phyloP scores from a whole-genome alignment of 1,140 invertebrate genomes.

The Caenorhabditis tropicalis region DNA sequence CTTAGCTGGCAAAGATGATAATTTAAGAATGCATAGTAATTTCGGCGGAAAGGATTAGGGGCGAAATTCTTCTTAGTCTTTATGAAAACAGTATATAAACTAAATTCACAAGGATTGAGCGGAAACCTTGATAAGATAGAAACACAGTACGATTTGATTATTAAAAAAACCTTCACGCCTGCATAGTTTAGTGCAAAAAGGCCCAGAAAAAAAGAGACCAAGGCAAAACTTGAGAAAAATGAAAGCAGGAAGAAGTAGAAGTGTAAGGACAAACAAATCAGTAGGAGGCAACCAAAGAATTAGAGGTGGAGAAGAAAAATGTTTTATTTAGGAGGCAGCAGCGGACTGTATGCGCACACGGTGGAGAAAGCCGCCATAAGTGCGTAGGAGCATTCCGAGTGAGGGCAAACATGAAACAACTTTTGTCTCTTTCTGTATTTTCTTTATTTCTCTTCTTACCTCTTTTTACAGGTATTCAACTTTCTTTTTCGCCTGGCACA shows the following conservation, averaged over 20 bases:
- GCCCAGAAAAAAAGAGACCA: neutral
- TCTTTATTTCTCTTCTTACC: constrained; percentile 1
- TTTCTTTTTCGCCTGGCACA: neutral
- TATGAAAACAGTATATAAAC: no score
- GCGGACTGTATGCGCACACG: neutral
- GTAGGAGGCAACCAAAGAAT: constrained; percentile 31
- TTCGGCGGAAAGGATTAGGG: no score
- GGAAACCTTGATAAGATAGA: no score
- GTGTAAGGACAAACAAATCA: constrained; percentile 43
- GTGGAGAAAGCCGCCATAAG: neutral
- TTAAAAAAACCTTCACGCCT: constrained; percentile 11
- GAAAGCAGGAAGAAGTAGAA: constrained; percentile 35
- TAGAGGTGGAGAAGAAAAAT: constrained; percentile 31
- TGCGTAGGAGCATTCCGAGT: constrained; percentile 32
- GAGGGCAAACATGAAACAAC: constrained; percentile 38
- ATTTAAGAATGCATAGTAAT: no score
- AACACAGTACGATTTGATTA: no score
- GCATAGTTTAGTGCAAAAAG: neutral
- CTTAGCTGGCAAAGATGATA: no score
- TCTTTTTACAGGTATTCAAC: neutral
- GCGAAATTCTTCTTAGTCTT: no score
- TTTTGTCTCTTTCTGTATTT: neutral
- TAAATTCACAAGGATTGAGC: no score
- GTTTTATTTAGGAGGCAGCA: constrained; percentile 17
- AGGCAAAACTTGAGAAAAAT: neutral